Percentiles rank a stretch among this genome's conserved stretches.
Conservation (phyloP, 53 echinoderm and acorn worm genomes). For the Echinarachnius parma region DNA sequence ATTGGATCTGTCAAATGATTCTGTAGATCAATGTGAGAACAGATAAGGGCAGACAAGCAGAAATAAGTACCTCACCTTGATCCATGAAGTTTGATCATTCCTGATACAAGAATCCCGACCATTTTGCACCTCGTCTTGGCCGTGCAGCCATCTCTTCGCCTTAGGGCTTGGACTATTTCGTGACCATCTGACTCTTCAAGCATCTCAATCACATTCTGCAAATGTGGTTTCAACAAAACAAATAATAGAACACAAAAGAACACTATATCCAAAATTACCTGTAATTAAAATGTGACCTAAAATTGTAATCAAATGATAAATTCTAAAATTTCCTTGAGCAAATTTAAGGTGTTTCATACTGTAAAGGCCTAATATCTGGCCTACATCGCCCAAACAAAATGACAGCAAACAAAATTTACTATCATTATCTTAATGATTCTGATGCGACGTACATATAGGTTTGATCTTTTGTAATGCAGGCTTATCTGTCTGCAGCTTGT, state of each 20-base stretch:
- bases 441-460: constrained; percentile 19
- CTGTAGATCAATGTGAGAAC: constrained; percentile 21
- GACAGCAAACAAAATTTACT: constrained; percentile 24
- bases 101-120: constrained; percentile 23
- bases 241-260: constrained; percentile 20
- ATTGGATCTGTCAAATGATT: constrained; percentile 33
- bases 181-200: constrained; percentile 10
- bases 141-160: background rate
- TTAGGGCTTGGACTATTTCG: constrained; percentile 17
- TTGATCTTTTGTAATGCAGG: constrained; percentile 14
- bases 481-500: constrained; percentile 26
- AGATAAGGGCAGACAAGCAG: constrained; percentile 28
- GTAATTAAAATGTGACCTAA: constrained; percentile 26
- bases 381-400: constrained; percentile 33
- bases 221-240: constrained; percentile 23
- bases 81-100: constrained; percentile 28
- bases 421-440: constrained; percentile 13
- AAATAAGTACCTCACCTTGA: constrained; percentile 21
- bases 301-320: constrained; percentile 17
- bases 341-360: constrained; percentile 30
- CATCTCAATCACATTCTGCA: constrained; percentile 33
- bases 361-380: constrained; percentile 27
- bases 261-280: constrained; percentile 21
- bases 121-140: constrained; percentile 21
- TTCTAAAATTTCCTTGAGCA: constrained; percentile 19